A percentile compares a stretch with the other conserved stretches of the same genome.
Conservation (phyloP, 2,888 invertebrate species). For the Nymphalis c-album region DNA sequence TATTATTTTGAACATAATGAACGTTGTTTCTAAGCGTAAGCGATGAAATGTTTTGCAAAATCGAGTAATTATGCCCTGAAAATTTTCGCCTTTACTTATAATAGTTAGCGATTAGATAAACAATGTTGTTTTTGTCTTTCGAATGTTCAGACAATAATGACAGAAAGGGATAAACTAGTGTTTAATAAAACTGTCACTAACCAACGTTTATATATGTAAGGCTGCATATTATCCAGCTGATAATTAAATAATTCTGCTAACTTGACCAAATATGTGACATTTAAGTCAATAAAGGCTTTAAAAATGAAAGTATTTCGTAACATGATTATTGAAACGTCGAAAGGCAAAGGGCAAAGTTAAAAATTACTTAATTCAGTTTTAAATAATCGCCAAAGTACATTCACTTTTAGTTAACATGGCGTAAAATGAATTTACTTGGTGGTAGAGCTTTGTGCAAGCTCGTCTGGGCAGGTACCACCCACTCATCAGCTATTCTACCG, state of each 20-base stretch:
- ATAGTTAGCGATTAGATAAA: no score
- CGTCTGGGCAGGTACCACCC: no score
- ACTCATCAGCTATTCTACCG: no score
- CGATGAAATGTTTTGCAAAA: not conserved
- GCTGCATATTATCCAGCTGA: constrained; percentile 6
- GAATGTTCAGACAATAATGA: no score
- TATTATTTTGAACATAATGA: not conserved
- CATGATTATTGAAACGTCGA: constrained; percentile 20
- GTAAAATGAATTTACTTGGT: no score
- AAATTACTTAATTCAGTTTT: constrained; percentile 23
- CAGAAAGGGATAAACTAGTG: no score
- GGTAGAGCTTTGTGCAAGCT: no score
- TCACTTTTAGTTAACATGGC: constrained; percentile 5
- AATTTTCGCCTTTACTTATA: no score
- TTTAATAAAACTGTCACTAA: not conserved
- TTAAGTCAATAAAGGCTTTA: constrained; percentile 25
- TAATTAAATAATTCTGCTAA: constrained; percentile 19
- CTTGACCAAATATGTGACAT: constrained; percentile 33
- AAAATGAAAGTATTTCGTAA: constrained; percentile 15
- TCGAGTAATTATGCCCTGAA: not conserved
- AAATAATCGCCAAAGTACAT: constrained; percentile 16
- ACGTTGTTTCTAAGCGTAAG: no score
- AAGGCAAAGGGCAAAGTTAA: constrained; percentile 34
- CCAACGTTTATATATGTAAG: not conserved
- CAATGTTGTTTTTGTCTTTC: no score